Conservation (phyloP, 2,888 invertebrate genomes). For the Ochlodes sylvanus region DNA sequence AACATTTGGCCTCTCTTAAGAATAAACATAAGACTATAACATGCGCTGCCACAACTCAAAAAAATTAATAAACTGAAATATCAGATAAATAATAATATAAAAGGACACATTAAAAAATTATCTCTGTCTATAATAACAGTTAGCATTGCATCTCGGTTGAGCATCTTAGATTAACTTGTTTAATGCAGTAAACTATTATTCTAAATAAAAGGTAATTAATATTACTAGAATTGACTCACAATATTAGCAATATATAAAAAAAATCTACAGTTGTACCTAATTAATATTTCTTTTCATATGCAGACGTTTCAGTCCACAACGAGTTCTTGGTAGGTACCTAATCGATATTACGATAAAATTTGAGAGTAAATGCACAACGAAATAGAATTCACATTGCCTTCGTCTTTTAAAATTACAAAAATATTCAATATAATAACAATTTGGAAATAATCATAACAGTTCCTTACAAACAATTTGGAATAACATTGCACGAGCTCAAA, state of each 20-base stretch:
- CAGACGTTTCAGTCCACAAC: slow-evolving; percentile 79
- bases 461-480: slow-evolving; percentile 81
- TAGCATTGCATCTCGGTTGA: slow-evolving; percentile 82
- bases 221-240: slow-evolving; percentile 84
- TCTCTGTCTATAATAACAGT: slow-evolving; percentile 76
- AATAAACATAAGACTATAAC: slow-evolving; percentile 81
- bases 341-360: slow-evolving; percentile 67
- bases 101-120: slow-evolving; percentile 77
- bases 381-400: slow-evolving; percentile 82
- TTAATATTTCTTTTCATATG: slow-evolving; percentile 66
- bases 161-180: slow-evolving; percentile 81
- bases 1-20: slow-evolving; percentile 85
- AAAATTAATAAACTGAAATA: slow-evolving; percentile 77
- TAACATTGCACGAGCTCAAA: slow-evolving; percentile 83
- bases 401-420: slow-evolving; percentile 82
- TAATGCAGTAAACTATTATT: slow-evolving; percentile 74
- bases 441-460: slow-evolving; percentile 81
- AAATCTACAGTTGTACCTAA: slow-evolving; percentile 69
- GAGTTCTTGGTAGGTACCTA: slow-evolving; percentile 70
- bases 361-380: slow-evolving; percentile 84
- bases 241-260: slow-evolving; percentile 78
- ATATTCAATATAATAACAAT: slow-evolving; percentile 77
- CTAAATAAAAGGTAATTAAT: slow-evolving; percentile 80
- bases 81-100: slow-evolving; percentile 79
- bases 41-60: slow-evolving; percentile 84